Base-by-base conservation (phyloP, 2,797 vertebrate species). In the Geranospiza caerulescens region DNA sequence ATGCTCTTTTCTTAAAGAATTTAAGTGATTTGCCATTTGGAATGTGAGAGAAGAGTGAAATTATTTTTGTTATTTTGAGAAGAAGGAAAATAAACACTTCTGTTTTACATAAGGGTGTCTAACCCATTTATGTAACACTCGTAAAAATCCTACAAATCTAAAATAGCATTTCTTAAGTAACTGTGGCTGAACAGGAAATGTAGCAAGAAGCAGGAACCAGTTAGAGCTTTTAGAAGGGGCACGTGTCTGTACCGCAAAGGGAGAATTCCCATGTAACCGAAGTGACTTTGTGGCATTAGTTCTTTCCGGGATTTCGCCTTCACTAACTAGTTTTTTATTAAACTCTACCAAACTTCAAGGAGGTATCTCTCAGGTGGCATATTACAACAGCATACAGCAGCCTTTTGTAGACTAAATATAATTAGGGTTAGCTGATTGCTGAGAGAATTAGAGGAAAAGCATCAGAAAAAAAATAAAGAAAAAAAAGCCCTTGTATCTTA, bases 241-340 rank as follows among this genome's bases (percentile, higher is more conserved):
- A 70, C 1, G 1, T 78, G 66, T 21, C 56, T 88, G 23, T n/a
- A 64, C 25, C 4, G 4, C 76, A 91, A 64, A 88, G 36, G 4
- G 11, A 91, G 73, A 96, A 90, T 83, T 94, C 75, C 66, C 70
- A 50, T 17, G 55, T 44, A 84, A 86, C 38, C 1, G 2, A 83
- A 91, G 38, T 5, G 55, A 93, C 79, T 94, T 94, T 66, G 58
- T 71, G 68, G 15, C 82, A 50, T 70, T 87, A 84, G 62, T 44
- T 81, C 64, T 93, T 95, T 84, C 68, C 0, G 2, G 76, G 72
- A 80, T 94, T 94, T 80, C 74, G 40, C 50, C 47, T 89, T 88
- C n/a, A n/a, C 90, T 96, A 97, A 97, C 94, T 93, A 95, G 70
- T 96, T 97, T 98, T 97, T 95, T 97, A 97, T 97, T 97, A 97